Base-by-base conservation (phyloP, 1,140 invertebrate species). In the Formica selysi region DNA sequence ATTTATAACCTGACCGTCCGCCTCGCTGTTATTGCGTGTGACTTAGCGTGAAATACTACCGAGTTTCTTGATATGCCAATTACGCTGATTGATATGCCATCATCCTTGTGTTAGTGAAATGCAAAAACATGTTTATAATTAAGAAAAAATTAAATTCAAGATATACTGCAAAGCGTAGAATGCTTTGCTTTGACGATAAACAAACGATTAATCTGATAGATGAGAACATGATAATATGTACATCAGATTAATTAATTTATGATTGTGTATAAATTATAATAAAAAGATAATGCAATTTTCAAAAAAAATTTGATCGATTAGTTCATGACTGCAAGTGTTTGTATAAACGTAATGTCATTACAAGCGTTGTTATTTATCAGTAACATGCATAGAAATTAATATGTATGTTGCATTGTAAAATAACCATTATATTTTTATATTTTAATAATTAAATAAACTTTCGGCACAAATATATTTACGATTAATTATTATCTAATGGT, bases 81-180 rank as follows among this genome's bases (percentile, higher is more conserved):
- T 41, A 57, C 32, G 22, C 13, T 19, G 26, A 73, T 83, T 29
- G 26, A 26, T 36, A 71, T 44, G 38, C 51, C n/a, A 73, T 71
- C n/a, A 70, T 36, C n/a, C 6, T n/a, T 38, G 62, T 32, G 29
- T 68, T 57, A 44, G 10, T n/a, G 19, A 8, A n/a, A 67, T 64
- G 41, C 22, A 3, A 36, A 61, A 61, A 61, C 22, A 0, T 16
- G 38, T n/a, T 57, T 48, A 16, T 26, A 36, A 8, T 13, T 26
- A n/a, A 32, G 19, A 22, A 65, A 65, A 26, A 41, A 3, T 65
- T 2, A 44, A 2, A 5, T 8, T 38, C 13, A 13, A 76, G 13
- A 29, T 29, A 0, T 10, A n/a, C 16, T 26, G 11, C 0, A 32
- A 26, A 16, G 13, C 3, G 16, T n/a, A 10, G 22, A 59, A 36